Evolutionary conservation across 2,888 invertebrate genomes (phyloP).

Genomic region (Ormyrus rosae): DNA sequence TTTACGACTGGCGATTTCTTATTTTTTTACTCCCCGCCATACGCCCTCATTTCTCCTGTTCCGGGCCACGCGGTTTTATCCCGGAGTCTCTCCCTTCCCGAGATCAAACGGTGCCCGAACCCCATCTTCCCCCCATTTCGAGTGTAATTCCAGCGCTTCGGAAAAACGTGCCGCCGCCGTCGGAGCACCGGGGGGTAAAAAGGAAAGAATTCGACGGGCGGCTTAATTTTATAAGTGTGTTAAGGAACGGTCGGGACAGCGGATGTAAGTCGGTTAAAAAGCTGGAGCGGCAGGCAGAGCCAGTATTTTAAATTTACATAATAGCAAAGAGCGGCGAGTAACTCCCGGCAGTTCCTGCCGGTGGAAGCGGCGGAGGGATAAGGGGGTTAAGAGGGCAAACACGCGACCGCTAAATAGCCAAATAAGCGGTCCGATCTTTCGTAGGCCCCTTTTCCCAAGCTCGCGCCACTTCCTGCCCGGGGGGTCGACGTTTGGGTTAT

Average conservation of each 20-base stretch:
- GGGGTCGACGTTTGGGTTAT: not conserved
- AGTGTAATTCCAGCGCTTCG: constrained; percentile 31
- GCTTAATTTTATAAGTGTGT: constrained; percentile 67
- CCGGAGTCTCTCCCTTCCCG: too few relatives aligned
- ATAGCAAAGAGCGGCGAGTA: constrained; percentile 60
- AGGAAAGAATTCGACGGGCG: constrained; percentile 38
- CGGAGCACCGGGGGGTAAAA: not conserved
- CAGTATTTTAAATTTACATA: constrained; percentile 70
- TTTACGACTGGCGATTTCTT: too few relatives aligned
- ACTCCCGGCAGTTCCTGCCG: constrained; percentile 24
- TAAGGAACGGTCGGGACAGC: constrained; percentile 59
- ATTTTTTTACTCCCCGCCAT: not conserved
- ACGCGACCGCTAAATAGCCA: constrained; percentile 14
- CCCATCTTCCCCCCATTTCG: not conserved
- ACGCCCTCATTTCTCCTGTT: too few relatives aligned
- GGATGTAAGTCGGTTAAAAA: constrained; percentile 46
- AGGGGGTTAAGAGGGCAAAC: constrained; percentile 34
- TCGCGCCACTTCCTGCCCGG: not conserved
- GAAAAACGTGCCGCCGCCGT: not conserved
- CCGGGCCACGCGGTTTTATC: too few relatives aligned
- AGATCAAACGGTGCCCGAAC: not conserved
- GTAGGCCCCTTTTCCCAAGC: not conserved
- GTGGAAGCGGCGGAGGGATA: not conserved
- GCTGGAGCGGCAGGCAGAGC: constrained; percentile 58
- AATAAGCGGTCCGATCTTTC: constrained; percentile 14